phyloP scores from a whole-genome alignment of 2,113 vertebrate species.

The Phyllostomus discolor region DNA sequence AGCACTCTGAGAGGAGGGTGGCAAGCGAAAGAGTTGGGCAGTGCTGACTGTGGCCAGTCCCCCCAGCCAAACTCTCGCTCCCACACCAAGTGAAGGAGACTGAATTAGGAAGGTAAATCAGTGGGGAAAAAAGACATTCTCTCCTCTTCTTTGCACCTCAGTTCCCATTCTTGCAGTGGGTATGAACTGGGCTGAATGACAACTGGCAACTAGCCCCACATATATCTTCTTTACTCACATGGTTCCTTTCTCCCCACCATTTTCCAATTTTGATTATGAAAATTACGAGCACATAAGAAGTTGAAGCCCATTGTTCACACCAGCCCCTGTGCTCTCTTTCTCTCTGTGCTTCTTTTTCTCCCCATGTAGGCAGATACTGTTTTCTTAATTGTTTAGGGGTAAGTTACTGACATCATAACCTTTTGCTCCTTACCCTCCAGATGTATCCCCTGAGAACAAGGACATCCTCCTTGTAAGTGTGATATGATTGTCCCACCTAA shows the following conservation, averaged over 20 bases:
- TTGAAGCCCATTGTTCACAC: background rate
- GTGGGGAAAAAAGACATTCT: background rate
- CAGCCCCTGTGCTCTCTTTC: background rate
- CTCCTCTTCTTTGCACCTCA: background rate
- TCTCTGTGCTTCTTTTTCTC: background rate
- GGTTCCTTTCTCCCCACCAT: background rate
- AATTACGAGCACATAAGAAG: background rate
- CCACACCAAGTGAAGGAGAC: background rate
- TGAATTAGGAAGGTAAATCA: background rate
- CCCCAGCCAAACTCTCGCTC: background rate
- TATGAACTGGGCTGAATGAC: background rate
- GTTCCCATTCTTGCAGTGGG: background rate
- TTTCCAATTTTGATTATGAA: background rate
- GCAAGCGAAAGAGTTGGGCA: background rate
- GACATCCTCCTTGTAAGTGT: background rate
- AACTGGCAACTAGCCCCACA: background rate
- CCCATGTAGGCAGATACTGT: fast-evolving
- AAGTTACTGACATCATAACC: background rate
- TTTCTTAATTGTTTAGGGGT: background rate
- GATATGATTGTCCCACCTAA: background rate
- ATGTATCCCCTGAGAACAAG: background rate
- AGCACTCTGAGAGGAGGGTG: too few species aligned
- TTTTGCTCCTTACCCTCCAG: background rate
- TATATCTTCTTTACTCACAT: background rate
- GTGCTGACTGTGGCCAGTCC: fast-evolving